phyloP scores from a whole-genome alignment of 2,888 invertebrate species.

The Spisula subtruncata region DNA sequence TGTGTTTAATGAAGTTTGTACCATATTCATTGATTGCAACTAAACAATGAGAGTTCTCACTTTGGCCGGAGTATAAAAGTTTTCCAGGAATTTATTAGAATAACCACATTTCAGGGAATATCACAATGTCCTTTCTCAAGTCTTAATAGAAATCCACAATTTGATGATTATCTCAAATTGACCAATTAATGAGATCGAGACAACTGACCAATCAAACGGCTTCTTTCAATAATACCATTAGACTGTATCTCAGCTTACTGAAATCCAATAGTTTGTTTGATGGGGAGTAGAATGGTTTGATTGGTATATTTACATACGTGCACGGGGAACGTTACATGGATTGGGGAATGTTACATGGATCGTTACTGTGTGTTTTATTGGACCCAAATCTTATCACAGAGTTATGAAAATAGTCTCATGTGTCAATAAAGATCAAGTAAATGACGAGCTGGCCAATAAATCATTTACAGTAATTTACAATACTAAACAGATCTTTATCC shows the following conservation, averaged over 20 bases:
- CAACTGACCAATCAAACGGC: conserved; percentile 17
- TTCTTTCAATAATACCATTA: conserved; percentile 2
- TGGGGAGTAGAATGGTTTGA: background rate
- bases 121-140: background rate
- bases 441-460: background rate
- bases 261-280: conserved; percentile 35
- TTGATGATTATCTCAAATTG: conserved; percentile 26
- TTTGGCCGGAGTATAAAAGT: background rate
- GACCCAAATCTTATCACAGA: conserved; percentile 13
- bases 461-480: background rate
- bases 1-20: too few relatives aligned
- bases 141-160: background rate
- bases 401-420: background rate
- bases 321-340: background rate
- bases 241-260: background rate
- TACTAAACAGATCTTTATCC: background rate
- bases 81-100: background rate
- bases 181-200: conserved; percentile 18
- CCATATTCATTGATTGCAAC: too few relatives aligned
- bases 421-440: background rate
- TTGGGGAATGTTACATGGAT: too few relatives aligned
- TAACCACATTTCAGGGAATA: background rate
- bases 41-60: too few relatives aligned
- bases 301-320: conserved; percentile 36
- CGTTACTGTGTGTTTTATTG: conserved; percentile 22